phyloP scores from a whole-genome alignment of 1,140 invertebrate genomes.

The Drosophila hydei region DNA sequence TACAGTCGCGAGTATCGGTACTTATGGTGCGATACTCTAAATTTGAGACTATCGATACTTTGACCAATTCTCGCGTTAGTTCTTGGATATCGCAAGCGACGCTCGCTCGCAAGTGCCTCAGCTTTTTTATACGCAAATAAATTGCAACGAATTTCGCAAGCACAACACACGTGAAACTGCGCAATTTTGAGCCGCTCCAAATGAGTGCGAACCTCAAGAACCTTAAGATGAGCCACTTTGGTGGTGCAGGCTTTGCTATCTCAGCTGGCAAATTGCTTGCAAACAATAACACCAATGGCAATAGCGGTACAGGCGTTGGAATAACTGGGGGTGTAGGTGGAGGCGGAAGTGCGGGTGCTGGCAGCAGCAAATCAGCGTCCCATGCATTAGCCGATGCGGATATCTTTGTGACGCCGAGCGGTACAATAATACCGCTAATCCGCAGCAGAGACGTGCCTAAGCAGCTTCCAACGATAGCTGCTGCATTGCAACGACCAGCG shows the following conservation, averaged over 20 bases:
- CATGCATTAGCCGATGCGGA: constrained; percentile 37
- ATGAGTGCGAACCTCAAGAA: constrained; percentile 70
- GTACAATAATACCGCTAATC: constrained; percentile 83
- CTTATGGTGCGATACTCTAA: not conserved
- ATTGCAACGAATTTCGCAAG: constrained; percentile 38
- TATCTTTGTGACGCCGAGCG: constrained; percentile 44
- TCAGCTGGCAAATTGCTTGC: constrained; percentile 64
- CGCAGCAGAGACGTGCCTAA: constrained; percentile 84
- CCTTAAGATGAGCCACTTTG: constrained; percentile 65
- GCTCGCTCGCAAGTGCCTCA: constrained; percentile 19
- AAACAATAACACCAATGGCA: constrained; percentile 42
- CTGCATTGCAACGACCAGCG: constrained; percentile 86
- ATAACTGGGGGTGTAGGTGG: not conserved
- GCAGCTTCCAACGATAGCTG: constrained; percentile 85
- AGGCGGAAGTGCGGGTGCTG: not conserved
- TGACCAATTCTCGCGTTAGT: constrained; percentile 9
- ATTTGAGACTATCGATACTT: not conserved
- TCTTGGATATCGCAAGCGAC: constrained; percentile 23
- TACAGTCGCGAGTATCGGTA: not conserved
- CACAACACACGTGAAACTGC: constrained; percentile 14
- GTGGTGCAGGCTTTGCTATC: constrained; percentile 47
- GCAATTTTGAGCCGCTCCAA: constrained; percentile 14
- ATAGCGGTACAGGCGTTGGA: not conserved
- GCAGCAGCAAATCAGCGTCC: constrained; percentile 26
- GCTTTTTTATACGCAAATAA: constrained; percentile 30